Evolutionary conservation across 2,797 vertebrate species (phyloP).

Genomic region (Diglossa cyanea): DNA sequence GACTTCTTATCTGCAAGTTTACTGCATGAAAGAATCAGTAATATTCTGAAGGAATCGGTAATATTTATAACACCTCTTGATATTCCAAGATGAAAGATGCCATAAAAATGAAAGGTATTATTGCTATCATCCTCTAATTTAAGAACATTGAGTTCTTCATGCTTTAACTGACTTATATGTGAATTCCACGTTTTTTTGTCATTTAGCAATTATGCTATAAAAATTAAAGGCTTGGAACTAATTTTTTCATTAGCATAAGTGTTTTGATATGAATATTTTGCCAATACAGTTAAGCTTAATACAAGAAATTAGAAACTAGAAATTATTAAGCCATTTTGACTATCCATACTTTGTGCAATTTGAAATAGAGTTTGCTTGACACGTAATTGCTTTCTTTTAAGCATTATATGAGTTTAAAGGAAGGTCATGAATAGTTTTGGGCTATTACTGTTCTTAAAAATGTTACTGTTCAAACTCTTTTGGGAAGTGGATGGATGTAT

Average conservation of each 20-base stretch:
- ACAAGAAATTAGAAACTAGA: conserved; percentile 38
- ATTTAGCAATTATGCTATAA: conserved; percentile 36
- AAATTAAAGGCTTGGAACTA: conserved; percentile 51
- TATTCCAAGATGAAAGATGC: neutral
- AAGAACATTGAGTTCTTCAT: neutral
- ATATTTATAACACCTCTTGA: neutral
- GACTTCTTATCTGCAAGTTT: neutral
- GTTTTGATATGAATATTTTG: conserved; percentile 65
- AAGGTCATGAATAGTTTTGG: neutral
- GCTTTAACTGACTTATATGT: neutral
- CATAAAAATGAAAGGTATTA: neutral
- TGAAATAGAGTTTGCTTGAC: neutral
- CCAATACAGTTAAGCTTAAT: conserved; percentile 45
- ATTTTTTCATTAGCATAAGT: conserved; percentile 65
- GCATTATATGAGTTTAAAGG: neutral
- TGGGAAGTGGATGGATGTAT: neutral
- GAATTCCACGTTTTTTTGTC: neutral
- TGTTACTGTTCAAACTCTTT: neutral
- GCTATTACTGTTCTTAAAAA: neutral
- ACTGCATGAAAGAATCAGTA: neutral
- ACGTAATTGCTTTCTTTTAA: neutral
- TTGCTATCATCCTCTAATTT: neutral
- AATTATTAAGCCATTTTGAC: neutral
- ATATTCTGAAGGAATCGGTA: neutral
- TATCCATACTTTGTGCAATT: neutral